Percentiles rank a stretch among this genome's conserved stretches.
phyloP scores from a whole-genome alignment of 37 sponge, comb jelly and placozoan genomes.

The Theonella swinhoei region DNA sequence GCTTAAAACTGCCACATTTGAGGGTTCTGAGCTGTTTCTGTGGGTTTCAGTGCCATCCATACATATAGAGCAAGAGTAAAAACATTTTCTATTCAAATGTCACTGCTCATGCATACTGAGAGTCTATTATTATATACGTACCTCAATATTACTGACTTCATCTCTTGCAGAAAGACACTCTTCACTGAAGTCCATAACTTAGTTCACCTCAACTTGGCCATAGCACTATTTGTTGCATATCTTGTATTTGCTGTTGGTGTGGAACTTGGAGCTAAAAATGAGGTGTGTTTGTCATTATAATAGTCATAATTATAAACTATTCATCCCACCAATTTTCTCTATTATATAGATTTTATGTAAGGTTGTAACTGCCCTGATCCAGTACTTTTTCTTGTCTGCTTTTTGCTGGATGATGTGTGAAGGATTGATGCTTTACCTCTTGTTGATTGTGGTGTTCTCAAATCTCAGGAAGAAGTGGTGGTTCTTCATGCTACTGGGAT shows the following conservation, averaged over 20 bases:
- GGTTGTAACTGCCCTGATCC: constrained; percentile 2
- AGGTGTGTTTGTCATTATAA: background rate
- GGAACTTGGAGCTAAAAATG: background rate
- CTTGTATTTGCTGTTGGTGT: constrained; percentile 12
- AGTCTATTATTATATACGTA: no score
- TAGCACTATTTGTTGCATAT: background rate
- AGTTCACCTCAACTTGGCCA: constrained; percentile 20
- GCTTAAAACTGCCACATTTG: no score
- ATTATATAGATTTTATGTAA: constrained; percentile 6
- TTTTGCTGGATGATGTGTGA: constrained; percentile 49
- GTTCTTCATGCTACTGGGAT: constrained; percentile 14
- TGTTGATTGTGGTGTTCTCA: constrained; percentile 27
- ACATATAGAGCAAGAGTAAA: no score
- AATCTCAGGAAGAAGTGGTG: constrained; percentile 22
- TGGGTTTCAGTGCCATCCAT: no score
- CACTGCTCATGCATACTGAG: no score
- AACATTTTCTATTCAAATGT: no score
- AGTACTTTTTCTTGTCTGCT: constrained; percentile 35
- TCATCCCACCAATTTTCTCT: background rate
- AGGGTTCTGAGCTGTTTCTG: no score
- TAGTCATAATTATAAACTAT: background rate
- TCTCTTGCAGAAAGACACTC: background rate
- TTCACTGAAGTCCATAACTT: background rate
- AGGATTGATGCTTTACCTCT: constrained; percentile 17
- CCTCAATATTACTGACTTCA: no score